Base-by-base conservation (phyloP, 2,888 invertebrate genomes). In the Tipula confusa region DNA sequence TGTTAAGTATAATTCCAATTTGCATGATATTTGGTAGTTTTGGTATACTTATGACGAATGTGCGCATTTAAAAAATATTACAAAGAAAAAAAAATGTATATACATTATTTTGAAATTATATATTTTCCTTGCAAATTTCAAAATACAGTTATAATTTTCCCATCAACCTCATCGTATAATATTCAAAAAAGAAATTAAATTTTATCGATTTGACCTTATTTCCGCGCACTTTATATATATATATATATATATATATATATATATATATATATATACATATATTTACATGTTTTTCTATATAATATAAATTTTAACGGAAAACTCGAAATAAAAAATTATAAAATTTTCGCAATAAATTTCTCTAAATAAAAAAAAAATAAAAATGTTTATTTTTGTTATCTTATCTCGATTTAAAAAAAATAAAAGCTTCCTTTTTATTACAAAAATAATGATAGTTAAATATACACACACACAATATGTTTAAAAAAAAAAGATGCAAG, bases 121-220 rank as follows among this genome's bases (percentile, higher is more conserved):
- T 64, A 24, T 64, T 24, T 64, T 64, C 64, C 64, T 64, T 64
- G 64, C 43, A 15, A 15, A n/a, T 36, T 36, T 36, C 11, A 36
- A n/a, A 43, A n/a, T 64, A 64, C 64, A 64, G 64, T 64, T 64
- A 64, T 64, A 64, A 64, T 64, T 64, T n/a, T 64, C 64, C 64
- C 64, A 64, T 64, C 64, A 64, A 64, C 24, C 64, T 64, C 24
- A 64, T 64, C 64, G 64, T 24, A 64, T 64, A 64, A 24, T 43
- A 24, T 9, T 64, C 64, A 24, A 18, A 24, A 64, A 9, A 64
- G 7, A 24, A 24, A 64, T 24, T 64, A 24, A 64, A 64, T 64
- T 64, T 64, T 64, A 64, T 64, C 24, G 64, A 64, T 64, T 24
- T 24, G 64, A 64, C 64, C 64, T 64, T 24, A 18, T 64, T 64